These are phyloP conservation scores for Drosophila pruinosa DNA, from an alignment of 1,140 invertebrate species.

Conservation along the genomic window DNA sequence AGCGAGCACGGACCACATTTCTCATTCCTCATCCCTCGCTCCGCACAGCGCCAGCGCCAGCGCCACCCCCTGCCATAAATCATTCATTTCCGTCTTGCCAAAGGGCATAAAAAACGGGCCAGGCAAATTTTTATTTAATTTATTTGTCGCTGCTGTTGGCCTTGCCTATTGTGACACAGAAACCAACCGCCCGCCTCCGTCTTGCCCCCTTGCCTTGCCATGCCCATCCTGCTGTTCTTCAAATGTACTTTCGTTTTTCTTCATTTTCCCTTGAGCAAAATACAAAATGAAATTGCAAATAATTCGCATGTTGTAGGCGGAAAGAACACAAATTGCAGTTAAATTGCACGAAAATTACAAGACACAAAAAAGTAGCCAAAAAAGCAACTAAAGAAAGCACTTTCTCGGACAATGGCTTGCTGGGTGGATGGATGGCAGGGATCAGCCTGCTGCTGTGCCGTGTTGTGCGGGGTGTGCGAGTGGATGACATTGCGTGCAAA, in stretches of 20 bases:
- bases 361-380: conserved; percentile 16
- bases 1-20: background rate
- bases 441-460: background rate
- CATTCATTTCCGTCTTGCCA: conserved; percentile 56
- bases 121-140: conserved; percentile 62
- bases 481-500: conserved; percentile 55
- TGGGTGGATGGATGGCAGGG: background rate
- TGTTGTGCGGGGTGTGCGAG: background rate
- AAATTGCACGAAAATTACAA: conserved; percentile 64
- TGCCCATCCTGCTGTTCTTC: background rate
- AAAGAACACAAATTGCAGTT: conserved; percentile 58
- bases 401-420: background rate
- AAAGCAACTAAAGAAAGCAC: background rate
- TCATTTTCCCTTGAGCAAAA: conserved; percentile 24
- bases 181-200: background rate
- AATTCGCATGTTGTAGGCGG: conserved; percentile 57
- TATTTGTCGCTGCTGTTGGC: conserved; percentile 38
- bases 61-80: conserved; percentile 40
- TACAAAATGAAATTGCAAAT: conserved; percentile 57
- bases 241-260: conserved; percentile 34
- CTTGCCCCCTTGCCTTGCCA: background rate
- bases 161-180: conserved; percentile 15
- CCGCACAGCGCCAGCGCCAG: no score
- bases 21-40: background rate
- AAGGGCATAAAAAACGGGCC: conserved; percentile 27